Evolutionary conservation across 2,888 invertebrate species (phyloP).

Genomic region (Yponomeuta evonymella): DNA sequence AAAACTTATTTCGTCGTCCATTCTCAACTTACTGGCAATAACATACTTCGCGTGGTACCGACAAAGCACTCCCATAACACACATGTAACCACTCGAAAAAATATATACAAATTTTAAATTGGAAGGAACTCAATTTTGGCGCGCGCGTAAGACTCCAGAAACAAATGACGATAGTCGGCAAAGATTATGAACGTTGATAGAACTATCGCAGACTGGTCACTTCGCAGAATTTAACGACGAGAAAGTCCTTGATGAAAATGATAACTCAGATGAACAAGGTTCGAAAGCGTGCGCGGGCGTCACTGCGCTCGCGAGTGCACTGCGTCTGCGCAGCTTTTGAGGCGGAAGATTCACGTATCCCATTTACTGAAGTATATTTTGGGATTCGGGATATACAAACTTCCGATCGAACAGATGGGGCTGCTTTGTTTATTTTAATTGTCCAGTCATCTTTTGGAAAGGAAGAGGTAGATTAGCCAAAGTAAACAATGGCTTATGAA

Average conservation of each 20-base stretch:
- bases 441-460: neutral
- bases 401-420: constrained; percentile 6
- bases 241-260: neutral
- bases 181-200: neutral
- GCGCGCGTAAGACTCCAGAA: neutral
- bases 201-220: neutral
- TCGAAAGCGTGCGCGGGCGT: neutral
- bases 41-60: constrained; percentile 68
- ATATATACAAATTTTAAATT: neutral
- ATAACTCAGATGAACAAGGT: neutral
- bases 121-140: neutral
- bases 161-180: neutral
- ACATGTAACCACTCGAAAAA: constrained; percentile 35
- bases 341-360: constrained; percentile 2
- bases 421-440: neutral
- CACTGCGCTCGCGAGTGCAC: constrained; percentile 1
- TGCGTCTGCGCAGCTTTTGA: neutral
- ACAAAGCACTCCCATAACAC: constrained; percentile 68
- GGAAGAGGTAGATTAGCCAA: neutral
- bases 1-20: neutral
- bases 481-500: neutral
- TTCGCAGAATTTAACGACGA: neutral
- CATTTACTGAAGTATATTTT: constrained; percentile 10
- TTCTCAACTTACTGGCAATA: constrained; percentile 53
- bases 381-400: constrained; percentile 6